A percentile compares a stretch with the other conserved stretches of the same genome.
Conservation (phyloP, 2,113 vertebrate species). For the Poeciliopsis turrubarensis region DNA sequence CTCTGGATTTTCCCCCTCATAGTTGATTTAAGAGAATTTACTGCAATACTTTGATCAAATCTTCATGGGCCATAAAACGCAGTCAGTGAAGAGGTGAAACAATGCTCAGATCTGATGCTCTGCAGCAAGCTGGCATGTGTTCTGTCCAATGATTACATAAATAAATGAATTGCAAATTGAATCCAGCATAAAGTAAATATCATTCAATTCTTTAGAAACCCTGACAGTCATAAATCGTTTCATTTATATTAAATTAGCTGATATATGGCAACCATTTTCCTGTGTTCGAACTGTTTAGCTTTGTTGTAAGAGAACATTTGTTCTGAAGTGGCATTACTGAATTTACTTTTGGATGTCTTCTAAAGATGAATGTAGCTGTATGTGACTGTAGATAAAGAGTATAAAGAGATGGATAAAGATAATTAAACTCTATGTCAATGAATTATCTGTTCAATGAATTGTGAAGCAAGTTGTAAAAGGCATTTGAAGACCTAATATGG, state of each 20-base stretch:
- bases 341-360: too few species aligned
- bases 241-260: background rate
- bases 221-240: background rate
- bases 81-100: constrained; percentile 17
- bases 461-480: background rate
- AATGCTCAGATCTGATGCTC: constrained; percentile 22
- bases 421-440: too few species aligned
- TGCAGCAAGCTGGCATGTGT: constrained; percentile 8
- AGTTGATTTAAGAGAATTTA: constrained; percentile 15
- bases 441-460: too few species aligned
- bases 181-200: background rate
- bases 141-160: background rate
- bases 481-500: background rate
- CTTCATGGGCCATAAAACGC: constrained; percentile 10
- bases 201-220: too few species aligned
- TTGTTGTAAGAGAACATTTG: too few species aligned
- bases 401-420: too few species aligned
- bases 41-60: constrained; percentile 36
- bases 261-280: too few species aligned
- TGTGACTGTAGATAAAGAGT: too few species aligned
- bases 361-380: too few species aligned
- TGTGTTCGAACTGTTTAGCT: too few species aligned
- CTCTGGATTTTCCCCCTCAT: background rate
- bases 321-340: too few species aligned
- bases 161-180: background rate